These are phyloP conservation scores for Sericinus montela DNA, from an alignment of 2,888 invertebrate genomes.

Conservation along the genomic window DNA sequence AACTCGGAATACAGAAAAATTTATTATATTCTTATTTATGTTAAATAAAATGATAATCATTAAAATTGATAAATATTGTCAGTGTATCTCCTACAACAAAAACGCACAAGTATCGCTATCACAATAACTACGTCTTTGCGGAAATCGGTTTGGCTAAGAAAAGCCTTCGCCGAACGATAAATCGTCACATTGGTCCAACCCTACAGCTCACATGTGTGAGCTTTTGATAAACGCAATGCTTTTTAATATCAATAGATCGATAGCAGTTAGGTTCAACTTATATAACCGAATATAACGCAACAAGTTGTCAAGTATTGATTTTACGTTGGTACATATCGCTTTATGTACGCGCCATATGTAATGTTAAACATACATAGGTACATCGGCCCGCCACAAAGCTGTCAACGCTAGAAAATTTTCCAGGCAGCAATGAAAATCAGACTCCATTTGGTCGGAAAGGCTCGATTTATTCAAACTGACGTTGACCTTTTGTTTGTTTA, in stretches of 20 bases:
- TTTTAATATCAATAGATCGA: not conserved
- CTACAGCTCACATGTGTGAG: no score
- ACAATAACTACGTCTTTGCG: no score
- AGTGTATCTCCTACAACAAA: no score
- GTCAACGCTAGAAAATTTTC: conserved; percentile 33
- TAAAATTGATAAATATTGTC: no score
- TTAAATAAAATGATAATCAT: no score
- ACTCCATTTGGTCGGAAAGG: conserved; percentile 17
- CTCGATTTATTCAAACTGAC: conserved; percentile 15
- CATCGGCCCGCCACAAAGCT: conserved; percentile 21
- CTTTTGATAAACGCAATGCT: no score
- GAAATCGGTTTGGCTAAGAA: no score
- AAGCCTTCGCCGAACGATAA: no score
- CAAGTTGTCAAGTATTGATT: conserved; percentile 43
- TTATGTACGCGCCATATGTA: conserved; percentile 27
- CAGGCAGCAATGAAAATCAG: conserved; percentile 28
- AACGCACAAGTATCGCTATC: no score
- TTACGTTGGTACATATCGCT: conserved; percentile 33
- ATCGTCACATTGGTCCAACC: no score
- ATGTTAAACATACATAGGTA: conserved; percentile 21
- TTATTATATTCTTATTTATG: no score
- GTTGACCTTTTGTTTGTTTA: conserved; percentile 14
- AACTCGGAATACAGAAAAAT: no score
- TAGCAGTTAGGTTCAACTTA: conserved; percentile 26
- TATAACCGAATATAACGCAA: conserved; percentile 34